Conservation (phyloP, 2,888 invertebrate genomes). For the Lampropteryx suffumata region DNA sequence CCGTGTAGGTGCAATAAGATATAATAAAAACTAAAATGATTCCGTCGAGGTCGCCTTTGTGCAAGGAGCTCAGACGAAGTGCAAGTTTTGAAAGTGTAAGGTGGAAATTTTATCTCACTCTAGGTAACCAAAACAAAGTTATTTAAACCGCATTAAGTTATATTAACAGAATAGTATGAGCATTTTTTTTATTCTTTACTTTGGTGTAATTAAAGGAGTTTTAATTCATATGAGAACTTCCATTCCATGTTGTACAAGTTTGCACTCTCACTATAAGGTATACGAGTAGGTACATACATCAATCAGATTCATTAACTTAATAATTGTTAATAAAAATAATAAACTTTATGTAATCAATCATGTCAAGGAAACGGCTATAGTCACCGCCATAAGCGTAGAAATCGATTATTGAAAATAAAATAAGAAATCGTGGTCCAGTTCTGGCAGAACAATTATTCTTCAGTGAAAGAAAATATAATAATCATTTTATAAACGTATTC, state of each 20-base stretch:
- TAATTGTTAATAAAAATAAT: constrained; percentile 33
- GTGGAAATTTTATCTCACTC: constrained; percentile 33
- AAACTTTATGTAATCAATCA: constrained; percentile 44
- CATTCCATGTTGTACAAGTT: too few relatives aligned
- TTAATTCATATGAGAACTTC: too few relatives aligned
- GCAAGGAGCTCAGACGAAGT: constrained; percentile 34
- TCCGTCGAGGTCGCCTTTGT: constrained; percentile 61
- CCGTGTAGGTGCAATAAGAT: constrained; percentile 52
- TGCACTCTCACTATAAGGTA: neutral
- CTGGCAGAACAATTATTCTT: constrained; percentile 55
- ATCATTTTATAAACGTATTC: constrained; percentile 55
- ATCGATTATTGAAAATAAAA: constrained; percentile 59
- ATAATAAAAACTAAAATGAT: constrained; percentile 60
- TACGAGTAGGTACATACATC: too few relatives aligned
- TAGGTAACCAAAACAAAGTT: constrained; percentile 13
- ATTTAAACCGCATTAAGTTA: too few relatives aligned
- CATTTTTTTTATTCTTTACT: too few relatives aligned
- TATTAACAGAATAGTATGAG: too few relatives aligned
- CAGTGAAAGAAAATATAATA: constrained; percentile 65
- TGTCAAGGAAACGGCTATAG: constrained; percentile 51
- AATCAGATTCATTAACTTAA: constrained; percentile 1
- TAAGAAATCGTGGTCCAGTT: constrained; percentile 58
- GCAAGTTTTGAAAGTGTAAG: constrained; percentile 33
- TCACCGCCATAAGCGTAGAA: constrained; percentile 52
- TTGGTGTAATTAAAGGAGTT: too few relatives aligned